Percentiles rank a stretch among this genome's conserved stretches.
Conservation (phyloP, 2,888 invertebrate species). For the Eupithecia centaureata region DNA sequence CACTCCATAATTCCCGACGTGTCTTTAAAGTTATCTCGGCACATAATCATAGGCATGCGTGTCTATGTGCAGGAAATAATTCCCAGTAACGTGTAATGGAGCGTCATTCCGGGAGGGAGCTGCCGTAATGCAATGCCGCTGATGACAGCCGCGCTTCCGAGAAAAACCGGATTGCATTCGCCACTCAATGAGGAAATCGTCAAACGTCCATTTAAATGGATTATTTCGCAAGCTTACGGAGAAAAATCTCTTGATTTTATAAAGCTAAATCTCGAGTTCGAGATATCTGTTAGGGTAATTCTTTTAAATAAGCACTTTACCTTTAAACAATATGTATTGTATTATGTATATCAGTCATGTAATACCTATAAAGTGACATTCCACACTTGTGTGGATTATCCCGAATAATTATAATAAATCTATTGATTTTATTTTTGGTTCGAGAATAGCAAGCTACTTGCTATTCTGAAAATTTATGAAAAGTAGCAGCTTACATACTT, state of each 20-base stretch:
- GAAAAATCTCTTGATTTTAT: constrained; percentile 9
- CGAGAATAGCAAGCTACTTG: too few relatives aligned
- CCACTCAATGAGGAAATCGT: constrained; percentile 62
- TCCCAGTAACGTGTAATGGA: constrained; percentile 64
- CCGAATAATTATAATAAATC: too few relatives aligned
- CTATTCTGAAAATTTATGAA: too few relatives aligned
- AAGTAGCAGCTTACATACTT: too few relatives aligned
- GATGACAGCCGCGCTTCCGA: constrained; percentile 66
- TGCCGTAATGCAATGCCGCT: constrained; percentile 68
- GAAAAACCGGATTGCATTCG: constrained; percentile 65
- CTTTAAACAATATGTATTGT: too few relatives aligned
- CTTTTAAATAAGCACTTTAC: too few relatives aligned
- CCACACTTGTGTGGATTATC: too few relatives aligned
- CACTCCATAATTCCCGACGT: constrained; percentile 1
- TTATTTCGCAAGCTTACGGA: constrained; percentile 34
- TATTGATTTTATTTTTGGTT: too few relatives aligned
- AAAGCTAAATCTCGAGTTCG: constrained; percentile 34
- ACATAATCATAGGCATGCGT: constrained; percentile 47
- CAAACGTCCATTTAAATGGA: constrained; percentile 33
- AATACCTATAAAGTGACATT: too few relatives aligned
- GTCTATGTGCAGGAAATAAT: constrained; percentile 64
- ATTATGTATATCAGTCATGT: too few relatives aligned
- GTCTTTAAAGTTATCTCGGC: constrained; percentile 40
- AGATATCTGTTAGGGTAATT: neutral
- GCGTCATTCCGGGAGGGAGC: constrained; percentile 57